Evolutionary conservation across 2,113 vertebrate genomes (phyloP), one percentile per base, ranked within the genome.

Genomic region (Petrocephalus microphthalmus): DNA sequence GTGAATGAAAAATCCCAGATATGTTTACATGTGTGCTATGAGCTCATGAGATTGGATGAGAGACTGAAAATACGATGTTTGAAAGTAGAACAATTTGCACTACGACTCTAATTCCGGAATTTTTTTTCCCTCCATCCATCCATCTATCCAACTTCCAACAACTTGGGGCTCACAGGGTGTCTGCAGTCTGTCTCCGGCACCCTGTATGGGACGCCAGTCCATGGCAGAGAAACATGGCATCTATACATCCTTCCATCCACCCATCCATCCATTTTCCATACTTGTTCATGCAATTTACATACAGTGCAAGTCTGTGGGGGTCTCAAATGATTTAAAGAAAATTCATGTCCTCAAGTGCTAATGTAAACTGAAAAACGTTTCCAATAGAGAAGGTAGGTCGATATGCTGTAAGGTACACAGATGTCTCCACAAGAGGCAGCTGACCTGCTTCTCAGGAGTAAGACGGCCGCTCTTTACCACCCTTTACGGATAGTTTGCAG

Each of bases 401-500:
- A 78, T 78, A 85, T 5, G 45, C 52, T 57, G 29, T 81, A 81
- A 88, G 57, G 57, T 71, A 89, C 84, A 89, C 37, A 60, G 5
- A 57, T 7, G 7, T 81, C 42, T 51, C 84, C 19, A 8, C 20
- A 49, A 33, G 51, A 89, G 42, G 51, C 54, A 84, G 45, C 42
- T 54, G 20, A 25, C 64, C 33, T 74, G 84, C 64, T 54, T 25
- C 86, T 88, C 53, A 84, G 85, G 51, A 88, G 82, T 19, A n/a
- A 52, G 29, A 84, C 90, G 53, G 74, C 89, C 85, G 87, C 87
- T 91, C 88, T 90, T 90, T 92, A 90, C 91, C 91, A 88, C 67
- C 88, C 88, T 87, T 89, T 92, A 90, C 92, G 93, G 92, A 92
- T 93, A 92, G 93, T 92, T 92, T 91, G 90, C 86, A 91, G 57